A percentile compares a stretch with the other conserved stretches of the same genome.
Evolutionary conservation across 1,140 invertebrate genomes (phyloP).

Genomic region (Goniozus legneri): DNA sequence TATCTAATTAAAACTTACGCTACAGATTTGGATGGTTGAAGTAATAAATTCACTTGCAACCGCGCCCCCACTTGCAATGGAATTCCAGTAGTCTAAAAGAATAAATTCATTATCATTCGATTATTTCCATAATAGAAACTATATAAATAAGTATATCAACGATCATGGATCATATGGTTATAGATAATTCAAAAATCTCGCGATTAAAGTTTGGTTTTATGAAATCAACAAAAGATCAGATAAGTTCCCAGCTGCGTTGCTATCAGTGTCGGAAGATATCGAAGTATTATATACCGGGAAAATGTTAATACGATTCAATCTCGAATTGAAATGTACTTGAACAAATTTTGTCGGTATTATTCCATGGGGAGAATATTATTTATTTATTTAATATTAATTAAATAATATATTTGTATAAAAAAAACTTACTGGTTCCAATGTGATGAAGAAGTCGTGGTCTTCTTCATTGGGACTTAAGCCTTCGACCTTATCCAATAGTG

Average conservation of each 20-base stretch:
- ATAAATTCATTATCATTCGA: no score
- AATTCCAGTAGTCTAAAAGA: conserved; percentile 66
- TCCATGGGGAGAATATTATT: no score
- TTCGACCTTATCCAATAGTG: conserved; percentile 51
- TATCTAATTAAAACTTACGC: conserved; percentile 58
- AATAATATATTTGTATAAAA: not conserved
- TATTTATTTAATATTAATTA: no score
- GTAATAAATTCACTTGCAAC: conserved; percentile 74
- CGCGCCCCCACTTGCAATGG: conserved; percentile 70
- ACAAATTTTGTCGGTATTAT: no score
- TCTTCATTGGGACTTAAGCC: conserved; percentile 60
- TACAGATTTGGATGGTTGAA: conserved; percentile 62
- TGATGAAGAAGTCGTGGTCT: conserved; percentile 60
- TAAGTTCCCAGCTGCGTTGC: no score
- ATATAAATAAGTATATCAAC: not conserved
- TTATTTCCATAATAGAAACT: not conserved
- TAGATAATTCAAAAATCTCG: not conserved
- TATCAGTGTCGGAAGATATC: not conserved
- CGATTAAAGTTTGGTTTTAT: not conserved
- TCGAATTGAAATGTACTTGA: no score
- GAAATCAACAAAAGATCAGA: no score
- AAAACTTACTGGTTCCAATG: conserved; percentile 62
- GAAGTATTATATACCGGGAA: not conserved
- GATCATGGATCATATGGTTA: not conserved
- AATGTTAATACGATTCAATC: no score